Conservation (phyloP, 2,888 invertebrate genomes). For the Macaria liturata region DNA sequence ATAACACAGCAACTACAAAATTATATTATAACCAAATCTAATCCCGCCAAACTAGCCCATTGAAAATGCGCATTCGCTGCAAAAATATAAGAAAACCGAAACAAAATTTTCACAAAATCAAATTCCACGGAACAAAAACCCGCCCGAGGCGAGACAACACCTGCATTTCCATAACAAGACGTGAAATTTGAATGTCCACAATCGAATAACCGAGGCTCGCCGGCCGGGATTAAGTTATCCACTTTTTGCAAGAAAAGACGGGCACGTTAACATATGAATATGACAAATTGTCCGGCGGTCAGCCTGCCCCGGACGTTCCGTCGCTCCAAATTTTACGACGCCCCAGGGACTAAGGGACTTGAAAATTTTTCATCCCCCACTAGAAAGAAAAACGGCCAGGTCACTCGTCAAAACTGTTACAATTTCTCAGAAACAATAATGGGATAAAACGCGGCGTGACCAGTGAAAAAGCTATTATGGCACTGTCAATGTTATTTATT, state of each 20-base stretch:
- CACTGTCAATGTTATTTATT: slow-evolving; percentile 83
- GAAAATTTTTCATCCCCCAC: slow-evolving; percentile 80
- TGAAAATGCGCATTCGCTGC: slow-evolving; percentile 8
- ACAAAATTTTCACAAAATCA: slow-evolving; percentile 36
- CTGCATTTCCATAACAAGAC: slow-evolving; percentile 82
- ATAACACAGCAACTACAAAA: not conserved
- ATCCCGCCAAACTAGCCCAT: slow-evolving; percentile 12
- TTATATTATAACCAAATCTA: slow-evolving; percentile 2
- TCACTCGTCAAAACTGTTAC: slow-evolving; percentile 83
- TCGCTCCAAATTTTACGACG: slow-evolving; percentile 79
- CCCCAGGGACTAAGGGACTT: slow-evolving; percentile 77
- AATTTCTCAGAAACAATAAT: slow-evolving; percentile 83
- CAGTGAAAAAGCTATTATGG: slow-evolving; percentile 74
- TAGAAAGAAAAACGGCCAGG: slow-evolving; percentile 77
- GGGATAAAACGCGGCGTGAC: slow-evolving; percentile 69
- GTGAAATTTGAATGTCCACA: slow-evolving; percentile 80
- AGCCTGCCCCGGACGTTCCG: slow-evolving; percentile 57
- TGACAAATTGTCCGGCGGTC: slow-evolving; percentile 82
- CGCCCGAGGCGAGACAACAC: slow-evolving; percentile 72
- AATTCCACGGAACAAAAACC: slow-evolving; percentile 40
- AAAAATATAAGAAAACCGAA: slow-evolving; percentile 18
- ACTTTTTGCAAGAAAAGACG: slow-evolving; percentile 83
- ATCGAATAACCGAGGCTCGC: slow-evolving; percentile 73
- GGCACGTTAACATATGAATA: slow-evolving; percentile 83
- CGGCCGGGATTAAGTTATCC: slow-evolving; percentile 78